Evolutionary conservation across 1,140 invertebrate genomes (phyloP).

Genomic region (Drosophila ambigua): DNA sequence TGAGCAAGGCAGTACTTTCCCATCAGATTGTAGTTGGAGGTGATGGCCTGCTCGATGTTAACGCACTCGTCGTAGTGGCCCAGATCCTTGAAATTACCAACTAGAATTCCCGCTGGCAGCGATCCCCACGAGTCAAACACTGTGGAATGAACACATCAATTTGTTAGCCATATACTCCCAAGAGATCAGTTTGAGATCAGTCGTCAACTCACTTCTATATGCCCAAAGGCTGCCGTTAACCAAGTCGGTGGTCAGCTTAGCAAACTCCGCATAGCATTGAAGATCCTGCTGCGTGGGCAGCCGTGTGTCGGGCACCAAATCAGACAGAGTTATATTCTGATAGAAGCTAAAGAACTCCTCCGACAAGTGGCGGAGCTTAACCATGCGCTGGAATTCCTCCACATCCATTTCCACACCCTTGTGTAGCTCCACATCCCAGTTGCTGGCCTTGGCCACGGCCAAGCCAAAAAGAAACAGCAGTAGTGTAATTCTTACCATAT

Average conservation of each 20-base stretch:
- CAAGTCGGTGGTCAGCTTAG: constrained; percentile 14
- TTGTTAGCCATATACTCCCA: neutral
- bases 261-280: constrained; percentile 53
- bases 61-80: constrained; percentile 71
- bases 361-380: constrained; percentile 31
- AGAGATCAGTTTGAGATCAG: neutral
- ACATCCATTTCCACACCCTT: constrained; percentile 14
- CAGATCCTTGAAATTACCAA: constrained; percentile 48
- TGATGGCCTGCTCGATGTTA: constrained; percentile 31
- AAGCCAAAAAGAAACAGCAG: constrained; percentile 20
- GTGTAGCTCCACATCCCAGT: neutral
- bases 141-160: neutral
- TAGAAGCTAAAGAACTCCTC: constrained; percentile 33
- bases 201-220: constrained; percentile 42
- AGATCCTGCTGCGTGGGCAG: constrained; percentile 46
- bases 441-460: constrained; percentile 8
- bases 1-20: constrained; percentile 60
- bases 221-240: constrained; percentile 40
- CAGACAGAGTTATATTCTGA: constrained; percentile 37
- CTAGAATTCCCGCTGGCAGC: constrained; percentile 60
- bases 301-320: constrained; percentile 22
- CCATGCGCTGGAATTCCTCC: constrained; percentile 31
- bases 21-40: constrained; percentile 4
- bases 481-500: constrained; percentile 20
- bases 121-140: constrained; percentile 75